A percentile compares a stretch with the other conserved stretches of the same genome.
Evolutionary conservation across 2,113 vertebrate species (phyloP).

Genomic region (Perca fluviatilis): DNA sequence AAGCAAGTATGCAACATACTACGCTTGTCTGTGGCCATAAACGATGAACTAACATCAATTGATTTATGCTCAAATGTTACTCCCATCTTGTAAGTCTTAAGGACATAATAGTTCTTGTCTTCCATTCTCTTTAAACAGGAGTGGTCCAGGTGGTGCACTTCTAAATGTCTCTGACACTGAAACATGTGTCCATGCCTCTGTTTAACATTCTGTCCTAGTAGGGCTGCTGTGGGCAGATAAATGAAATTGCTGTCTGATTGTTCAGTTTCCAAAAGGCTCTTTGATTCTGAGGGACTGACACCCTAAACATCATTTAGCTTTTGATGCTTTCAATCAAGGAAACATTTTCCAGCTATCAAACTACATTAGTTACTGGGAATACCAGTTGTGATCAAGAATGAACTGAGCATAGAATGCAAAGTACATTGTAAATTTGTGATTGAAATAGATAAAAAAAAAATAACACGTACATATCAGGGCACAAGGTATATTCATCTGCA

Average conservation of each 20-base stretch:
- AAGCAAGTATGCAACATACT: background rate
- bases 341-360: conserved; percentile 2
- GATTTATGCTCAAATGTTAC: background rate
- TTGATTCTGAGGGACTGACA: conserved; percentile 3
- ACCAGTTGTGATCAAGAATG: background rate
- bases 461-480: too few relatives aligned
- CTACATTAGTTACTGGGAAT: background rate
- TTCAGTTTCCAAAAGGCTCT: conserved; percentile 9
- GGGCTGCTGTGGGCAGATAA: background rate
- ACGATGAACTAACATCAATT: background rate
- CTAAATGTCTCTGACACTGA: background rate
- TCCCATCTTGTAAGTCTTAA: background rate
- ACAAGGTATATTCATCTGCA: too few relatives aligned
- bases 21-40: background rate
- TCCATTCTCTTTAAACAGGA: background rate
- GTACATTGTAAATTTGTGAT: background rate
- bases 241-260: background rate
- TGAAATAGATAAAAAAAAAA: too few relatives aligned
- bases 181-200: background rate
- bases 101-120: background rate
- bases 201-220: background rate
- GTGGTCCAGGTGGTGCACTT: background rate
- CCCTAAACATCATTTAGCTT: background rate
- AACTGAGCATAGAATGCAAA: background rate
- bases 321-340: conserved; percentile 33